phyloP scores from a whole-genome alignment of 2,797 vertebrate species.

The Orientallactaga sibirica region DNA sequence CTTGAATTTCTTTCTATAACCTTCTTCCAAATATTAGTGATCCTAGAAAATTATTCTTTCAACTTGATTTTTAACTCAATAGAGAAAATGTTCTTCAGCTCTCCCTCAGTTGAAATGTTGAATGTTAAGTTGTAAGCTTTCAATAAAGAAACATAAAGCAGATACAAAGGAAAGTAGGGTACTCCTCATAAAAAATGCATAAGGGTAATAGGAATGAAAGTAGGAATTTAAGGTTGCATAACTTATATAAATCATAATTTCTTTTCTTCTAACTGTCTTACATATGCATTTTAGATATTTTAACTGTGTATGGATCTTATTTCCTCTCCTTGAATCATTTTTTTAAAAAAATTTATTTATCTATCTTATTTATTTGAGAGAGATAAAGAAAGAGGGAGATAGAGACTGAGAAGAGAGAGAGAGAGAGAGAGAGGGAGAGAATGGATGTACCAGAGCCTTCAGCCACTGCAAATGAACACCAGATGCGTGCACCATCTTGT shows the following conservation, averaged over 20 bases:
- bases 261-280: background rate
- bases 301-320: background rate
- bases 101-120: background rate
- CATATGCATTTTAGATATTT: constrained; percentile 31
- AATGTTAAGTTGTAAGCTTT: background rate
- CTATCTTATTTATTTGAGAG: no score
- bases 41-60: constrained; percentile 38
- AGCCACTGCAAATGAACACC: no score
- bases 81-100: background rate
- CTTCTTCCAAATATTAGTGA: background rate
- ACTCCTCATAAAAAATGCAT: background rate
- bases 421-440: no score
- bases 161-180: background rate
- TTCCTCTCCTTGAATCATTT: constrained; percentile 6
- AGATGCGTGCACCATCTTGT: no score
- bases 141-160: background rate
- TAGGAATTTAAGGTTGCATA: background rate
- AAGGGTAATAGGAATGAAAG: background rate
- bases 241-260: background rate
- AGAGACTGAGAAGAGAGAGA: no score
- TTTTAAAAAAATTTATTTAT: background rate
- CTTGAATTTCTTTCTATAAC: background rate
- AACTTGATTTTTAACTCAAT: constrained; percentile 2
- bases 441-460: no score
- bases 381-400: no score